These are phyloP conservation scores for Palythoa grandis DNA, from an alignment of 92 coral and sea anemone genomes.

Conservation along the genomic window DNA sequence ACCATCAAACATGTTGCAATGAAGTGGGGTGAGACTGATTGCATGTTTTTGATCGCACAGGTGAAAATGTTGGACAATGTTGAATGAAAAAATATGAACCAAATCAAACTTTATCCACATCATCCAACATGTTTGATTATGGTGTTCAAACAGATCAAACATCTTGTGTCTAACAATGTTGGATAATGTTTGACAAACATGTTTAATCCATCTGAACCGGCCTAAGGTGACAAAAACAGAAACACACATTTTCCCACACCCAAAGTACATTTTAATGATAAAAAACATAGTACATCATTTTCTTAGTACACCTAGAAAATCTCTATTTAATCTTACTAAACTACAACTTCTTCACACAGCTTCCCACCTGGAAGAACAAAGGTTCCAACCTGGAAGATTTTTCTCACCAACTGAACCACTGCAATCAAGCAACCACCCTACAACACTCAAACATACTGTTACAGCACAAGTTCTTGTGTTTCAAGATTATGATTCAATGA, in stretches of 20 bases:
- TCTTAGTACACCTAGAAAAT: neutral
- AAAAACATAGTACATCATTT: neutral
- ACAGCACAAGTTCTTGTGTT: neutral
- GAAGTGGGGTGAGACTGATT: neutral
- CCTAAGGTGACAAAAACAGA: neutral
- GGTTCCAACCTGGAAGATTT: neutral
- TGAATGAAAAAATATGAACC: too few relatives aligned
- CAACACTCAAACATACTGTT: constrained; percentile 2
- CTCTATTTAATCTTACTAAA: neutral
- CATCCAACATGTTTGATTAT: too few relatives aligned
- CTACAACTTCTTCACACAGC: neutral
- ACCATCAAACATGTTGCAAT: too few relatives aligned
- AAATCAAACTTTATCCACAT: too few relatives aligned
- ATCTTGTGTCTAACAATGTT: too few relatives aligned
- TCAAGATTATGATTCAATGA: neutral
- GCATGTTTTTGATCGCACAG: neutral
- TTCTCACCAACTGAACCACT: neutral
- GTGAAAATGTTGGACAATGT: neutral
- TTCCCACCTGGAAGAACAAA: too few relatives aligned
- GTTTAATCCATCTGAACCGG: too few relatives aligned
- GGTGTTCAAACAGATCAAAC: neutral
- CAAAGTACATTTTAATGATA: constrained; percentile 15
- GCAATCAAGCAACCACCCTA: too few relatives aligned
- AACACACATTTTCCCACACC: constrained; percentile 21
- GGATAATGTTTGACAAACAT: too few relatives aligned